phyloP scores from a whole-genome alignment of 2,113 vertebrate genomes.

The Melanostigma gelatinosum region DNA sequence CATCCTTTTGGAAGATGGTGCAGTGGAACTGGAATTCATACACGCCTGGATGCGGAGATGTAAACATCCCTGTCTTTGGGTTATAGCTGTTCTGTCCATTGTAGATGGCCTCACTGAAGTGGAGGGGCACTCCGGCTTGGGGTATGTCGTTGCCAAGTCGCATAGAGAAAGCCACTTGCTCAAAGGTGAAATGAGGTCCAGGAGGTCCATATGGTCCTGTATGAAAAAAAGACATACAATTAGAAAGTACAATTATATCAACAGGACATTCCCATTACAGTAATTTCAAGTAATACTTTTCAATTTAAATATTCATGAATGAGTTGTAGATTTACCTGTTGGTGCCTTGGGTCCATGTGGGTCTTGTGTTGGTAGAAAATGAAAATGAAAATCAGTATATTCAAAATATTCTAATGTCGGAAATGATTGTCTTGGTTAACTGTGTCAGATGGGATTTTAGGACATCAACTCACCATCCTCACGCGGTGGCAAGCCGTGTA shows the following conservation, averaged over 20 bases:
- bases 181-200: background rate
- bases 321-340: constrained; percentile 18
- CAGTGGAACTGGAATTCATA: constrained; percentile 74
- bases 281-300: background rate
- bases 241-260: background rate
- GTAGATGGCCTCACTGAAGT: constrained; percentile 61
- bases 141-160: constrained; percentile 54
- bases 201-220: constrained; percentile 26
- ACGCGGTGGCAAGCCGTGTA: too few relatives aligned
- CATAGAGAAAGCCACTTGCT: constrained; percentile 59
- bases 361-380: background rate
- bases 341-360: background rate
- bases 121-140: background rate
- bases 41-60: constrained; percentile 61
- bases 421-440: background rate
- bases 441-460: background rate
- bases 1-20: background rate
- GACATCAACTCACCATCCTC: constrained; percentile 61
- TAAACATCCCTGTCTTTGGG: constrained; percentile 60
- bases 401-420: background rate
- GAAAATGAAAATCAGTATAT: background rate
- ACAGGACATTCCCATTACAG: background rate
- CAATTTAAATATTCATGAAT: background rate
- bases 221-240: constrained; percentile 3
- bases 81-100: constrained; percentile 67